Conservation (phyloP, 2,113 vertebrate genomes). For the Stigmatopora nigra region DNA sequence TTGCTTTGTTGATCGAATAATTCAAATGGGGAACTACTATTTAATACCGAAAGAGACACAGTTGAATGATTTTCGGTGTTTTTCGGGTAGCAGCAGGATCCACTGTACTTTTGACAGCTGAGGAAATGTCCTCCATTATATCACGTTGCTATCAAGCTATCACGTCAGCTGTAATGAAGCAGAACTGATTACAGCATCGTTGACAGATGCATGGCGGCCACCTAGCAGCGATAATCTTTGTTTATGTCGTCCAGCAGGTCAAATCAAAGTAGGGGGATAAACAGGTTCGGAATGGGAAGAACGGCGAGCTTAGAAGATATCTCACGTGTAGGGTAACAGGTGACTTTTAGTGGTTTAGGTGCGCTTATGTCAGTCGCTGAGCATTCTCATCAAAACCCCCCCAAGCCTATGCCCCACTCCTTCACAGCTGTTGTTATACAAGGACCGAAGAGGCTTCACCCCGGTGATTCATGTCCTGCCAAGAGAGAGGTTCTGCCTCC, state of each 20-base stretch:
- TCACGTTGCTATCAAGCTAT: constrained; percentile 41
- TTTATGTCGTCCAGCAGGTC: constrained; percentile 46
- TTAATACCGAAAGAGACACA: constrained; percentile 19
- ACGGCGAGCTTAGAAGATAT: constrained; percentile 30
- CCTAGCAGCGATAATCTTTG: constrained; percentile 55
- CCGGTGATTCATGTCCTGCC: constrained; percentile 65
- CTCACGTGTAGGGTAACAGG: constrained; percentile 44
- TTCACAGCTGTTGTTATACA: constrained; percentile 65
- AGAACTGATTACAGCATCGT: constrained; percentile 43
- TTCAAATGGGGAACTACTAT: constrained; percentile 13
- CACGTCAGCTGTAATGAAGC: constrained; percentile 51
- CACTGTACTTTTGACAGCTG: constrained; percentile 49
- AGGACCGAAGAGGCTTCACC: constrained; percentile 48
- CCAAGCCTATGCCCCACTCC: constrained; percentile 5
- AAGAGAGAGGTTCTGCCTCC: constrained; percentile 58
- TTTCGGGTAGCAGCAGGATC: constrained; percentile 32
- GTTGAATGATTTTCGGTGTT: constrained; percentile 41
- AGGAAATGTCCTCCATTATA: constrained; percentile 37
- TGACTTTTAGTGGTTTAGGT: constrained; percentile 54
- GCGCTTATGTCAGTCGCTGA: constrained; percentile 49
- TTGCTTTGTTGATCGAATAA: constrained; percentile 16
- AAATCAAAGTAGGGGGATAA: constrained; percentile 48
- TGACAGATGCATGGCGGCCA: constrained; percentile 52
- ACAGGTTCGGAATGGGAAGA: constrained; percentile 12
- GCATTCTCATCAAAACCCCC: constrained; percentile 39